phyloP scores from a whole-genome alignment of 2,888 invertebrate genomes.

The Sinodicranocentrus sp. region DNA sequence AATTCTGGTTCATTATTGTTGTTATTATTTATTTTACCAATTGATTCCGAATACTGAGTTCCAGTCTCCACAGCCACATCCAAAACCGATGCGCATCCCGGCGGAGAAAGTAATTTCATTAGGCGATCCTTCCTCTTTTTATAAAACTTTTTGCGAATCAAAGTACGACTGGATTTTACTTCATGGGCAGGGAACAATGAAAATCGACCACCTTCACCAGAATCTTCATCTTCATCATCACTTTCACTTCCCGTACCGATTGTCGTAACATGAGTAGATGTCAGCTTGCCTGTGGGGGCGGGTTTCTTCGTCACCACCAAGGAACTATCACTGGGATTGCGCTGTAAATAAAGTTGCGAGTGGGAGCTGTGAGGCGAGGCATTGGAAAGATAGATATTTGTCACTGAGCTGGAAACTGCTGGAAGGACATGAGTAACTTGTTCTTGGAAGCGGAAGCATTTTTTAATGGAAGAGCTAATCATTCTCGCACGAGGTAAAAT shows the following conservation, averaged over 20 bases:
- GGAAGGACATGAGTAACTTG: slow-evolving; percentile 36
- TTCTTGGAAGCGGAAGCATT: slow-evolving; percentile 37
- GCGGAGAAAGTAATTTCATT: not conserved
- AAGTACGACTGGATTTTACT: slow-evolving; percentile 44
- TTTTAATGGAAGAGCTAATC: too few relatives aligned
- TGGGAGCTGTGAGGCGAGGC: not conserved
- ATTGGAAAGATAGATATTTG: slow-evolving; percentile 11
- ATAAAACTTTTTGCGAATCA: slow-evolving; percentile 43
- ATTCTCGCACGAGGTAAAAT: too few relatives aligned
- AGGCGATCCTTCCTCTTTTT: slow-evolving; percentile 40
- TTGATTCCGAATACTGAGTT: slow-evolving; percentile 17
- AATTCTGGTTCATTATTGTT: not conserved
- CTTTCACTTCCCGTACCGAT: slow-evolving; percentile 48
- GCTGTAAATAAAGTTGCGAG: not conserved
- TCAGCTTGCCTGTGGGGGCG: not conserved
- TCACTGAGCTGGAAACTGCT: slow-evolving; percentile 19
- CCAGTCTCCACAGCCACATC: not conserved
- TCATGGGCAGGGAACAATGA: slow-evolving; percentile 31
- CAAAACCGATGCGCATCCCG: not conserved
- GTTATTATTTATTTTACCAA: not conserved
- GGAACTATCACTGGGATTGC: slow-evolving; percentile 40
- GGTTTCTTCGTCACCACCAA: not conserved
- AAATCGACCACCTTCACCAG: not conserved
- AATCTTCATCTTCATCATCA: slow-evolving; percentile 36
- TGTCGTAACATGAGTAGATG: not conserved